Conservation (phyloP, 2,797 vertebrate genomes). For the Danio albolineatus region DNA sequence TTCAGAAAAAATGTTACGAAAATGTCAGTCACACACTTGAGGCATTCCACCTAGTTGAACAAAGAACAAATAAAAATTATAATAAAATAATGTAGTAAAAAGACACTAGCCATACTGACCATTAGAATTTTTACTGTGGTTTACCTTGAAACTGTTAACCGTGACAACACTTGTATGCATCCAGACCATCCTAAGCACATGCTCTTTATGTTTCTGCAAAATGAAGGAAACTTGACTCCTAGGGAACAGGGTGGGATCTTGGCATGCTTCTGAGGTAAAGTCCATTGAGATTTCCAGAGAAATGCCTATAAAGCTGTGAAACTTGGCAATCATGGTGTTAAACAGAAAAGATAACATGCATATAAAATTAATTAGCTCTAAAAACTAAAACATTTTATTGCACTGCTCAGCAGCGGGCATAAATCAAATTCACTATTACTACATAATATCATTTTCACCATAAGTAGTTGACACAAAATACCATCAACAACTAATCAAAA, state of each 20-base stretch:
- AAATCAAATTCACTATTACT: neutral
- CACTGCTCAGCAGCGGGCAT: neutral
- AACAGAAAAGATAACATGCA: constrained; percentile 10
- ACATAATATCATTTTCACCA: neutral
- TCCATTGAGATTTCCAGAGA: constrained; percentile 14
- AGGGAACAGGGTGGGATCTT: neutral
- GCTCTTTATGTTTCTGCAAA: neutral
- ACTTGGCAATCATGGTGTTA: neutral
- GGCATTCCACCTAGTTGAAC: no score
- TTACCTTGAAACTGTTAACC: no score
- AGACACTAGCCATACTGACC: no score
- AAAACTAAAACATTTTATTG: neutral
- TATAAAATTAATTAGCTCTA: neutral
- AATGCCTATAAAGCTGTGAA: neutral
- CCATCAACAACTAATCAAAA: neutral
- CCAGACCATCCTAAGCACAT: neutral
- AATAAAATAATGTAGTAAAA: no score
- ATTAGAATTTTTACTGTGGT: no score
- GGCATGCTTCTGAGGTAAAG: neutral
- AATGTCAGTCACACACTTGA: no score
- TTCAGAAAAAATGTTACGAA: no score
- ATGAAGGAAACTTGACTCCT: neutral
- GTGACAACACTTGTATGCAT: no score
- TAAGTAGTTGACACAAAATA: neutral
- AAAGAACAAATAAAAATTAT: no score